Conservation (phyloP, 2,888 invertebrate genomes). For the Drosophila bunnanda region DNA sequence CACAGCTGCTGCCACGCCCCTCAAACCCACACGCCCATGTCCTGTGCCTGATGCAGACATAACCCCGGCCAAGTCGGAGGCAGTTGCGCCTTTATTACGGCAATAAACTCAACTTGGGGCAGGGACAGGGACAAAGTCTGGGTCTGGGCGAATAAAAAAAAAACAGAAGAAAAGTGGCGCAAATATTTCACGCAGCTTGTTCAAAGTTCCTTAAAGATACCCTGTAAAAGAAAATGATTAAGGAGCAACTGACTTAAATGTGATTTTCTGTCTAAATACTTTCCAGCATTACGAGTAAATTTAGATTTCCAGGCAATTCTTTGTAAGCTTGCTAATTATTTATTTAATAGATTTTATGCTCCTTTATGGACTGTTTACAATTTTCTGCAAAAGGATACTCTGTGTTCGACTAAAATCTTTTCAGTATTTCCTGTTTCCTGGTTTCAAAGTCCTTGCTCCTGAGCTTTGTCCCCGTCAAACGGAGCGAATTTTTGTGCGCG, state of each 20-base stretch:
- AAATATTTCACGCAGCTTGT: slow-evolving; percentile 70
- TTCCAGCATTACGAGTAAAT: fast-evolving
- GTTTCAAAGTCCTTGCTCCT: slow-evolving; percentile 21
- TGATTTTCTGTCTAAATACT: no score
- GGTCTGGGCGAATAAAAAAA: slow-evolving; percentile 14
- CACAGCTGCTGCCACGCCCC: slow-evolving; percentile 68
- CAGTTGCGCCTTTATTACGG: slow-evolving; percentile 73
- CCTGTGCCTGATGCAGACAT: slow-evolving; percentile 36
- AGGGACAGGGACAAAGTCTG: slow-evolving; percentile 6
- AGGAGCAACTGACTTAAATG: not conserved
- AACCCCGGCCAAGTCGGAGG: slow-evolving; percentile 43
- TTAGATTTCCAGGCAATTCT: no score
- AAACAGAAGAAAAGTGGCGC: slow-evolving; percentile 62
- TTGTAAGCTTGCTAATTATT: no score
- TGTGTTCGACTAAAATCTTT: not conserved
- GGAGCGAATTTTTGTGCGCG: slow-evolving; percentile 57
- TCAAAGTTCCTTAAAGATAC: slow-evolving; percentile 24
- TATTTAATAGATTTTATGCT: no score
- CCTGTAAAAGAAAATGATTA: not conserved
- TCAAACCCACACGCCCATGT: slow-evolving; percentile 31
- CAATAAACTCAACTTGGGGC: slow-evolving; percentile 66
- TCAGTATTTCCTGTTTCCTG: slow-evolving; percentile 10
- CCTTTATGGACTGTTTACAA: not conserved
- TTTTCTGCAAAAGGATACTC: not conserved
- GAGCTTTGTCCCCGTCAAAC: slow-evolving; percentile 62